These are phyloP conservation scores for Coelinius sp. DNA, from an alignment of 2,888 invertebrate genomes.

Conservation along the genomic window DNA sequence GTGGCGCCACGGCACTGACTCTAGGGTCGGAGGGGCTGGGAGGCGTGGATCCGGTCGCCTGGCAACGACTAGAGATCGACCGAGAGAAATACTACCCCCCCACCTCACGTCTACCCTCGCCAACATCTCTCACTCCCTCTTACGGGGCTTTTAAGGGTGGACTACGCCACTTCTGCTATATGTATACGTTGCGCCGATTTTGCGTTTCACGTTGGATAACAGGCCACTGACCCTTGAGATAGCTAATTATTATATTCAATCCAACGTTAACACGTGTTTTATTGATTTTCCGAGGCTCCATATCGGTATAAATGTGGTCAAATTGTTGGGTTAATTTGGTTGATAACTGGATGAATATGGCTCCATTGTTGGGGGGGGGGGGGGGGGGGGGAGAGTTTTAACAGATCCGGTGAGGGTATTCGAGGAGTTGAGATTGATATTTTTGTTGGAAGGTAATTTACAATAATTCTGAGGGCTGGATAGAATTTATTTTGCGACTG, in stretches of 20 bases:
- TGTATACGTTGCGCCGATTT: slow-evolving; percentile 7
- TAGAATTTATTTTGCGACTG: neutral
- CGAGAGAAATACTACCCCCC: slow-evolving; percentile 55
- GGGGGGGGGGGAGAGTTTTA: no score
- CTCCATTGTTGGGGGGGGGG: neutral
- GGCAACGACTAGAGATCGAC: slow-evolving; percentile 70
- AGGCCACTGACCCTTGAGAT: slow-evolving; percentile 20
- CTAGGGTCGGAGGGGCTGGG: slow-evolving; percentile 52
- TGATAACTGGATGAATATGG: neutral
- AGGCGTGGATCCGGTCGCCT: slow-evolving; percentile 64
- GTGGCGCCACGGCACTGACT: slow-evolving; percentile 57
- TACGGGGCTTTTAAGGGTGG: slow-evolving; percentile 22
- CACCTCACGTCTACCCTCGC: neutral
- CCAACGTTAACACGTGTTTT: neutral
- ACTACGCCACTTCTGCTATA: slow-evolving; percentile 14
- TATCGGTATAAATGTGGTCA: neutral
- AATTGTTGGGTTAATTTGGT: neutral
- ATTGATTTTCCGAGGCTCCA: neutral
- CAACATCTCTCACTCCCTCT: slow-evolving; percentile 37
- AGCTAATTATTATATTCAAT: neutral
- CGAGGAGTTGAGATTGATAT: neutral
- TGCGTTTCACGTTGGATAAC: slow-evolving; percentile 9
- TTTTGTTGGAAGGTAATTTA: neutral
- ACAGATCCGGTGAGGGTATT: neutral
- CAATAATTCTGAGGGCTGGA: neutral